Conservation (phyloP, 1,140 invertebrate species). For the Oncopodura yosiiana region DNA sequence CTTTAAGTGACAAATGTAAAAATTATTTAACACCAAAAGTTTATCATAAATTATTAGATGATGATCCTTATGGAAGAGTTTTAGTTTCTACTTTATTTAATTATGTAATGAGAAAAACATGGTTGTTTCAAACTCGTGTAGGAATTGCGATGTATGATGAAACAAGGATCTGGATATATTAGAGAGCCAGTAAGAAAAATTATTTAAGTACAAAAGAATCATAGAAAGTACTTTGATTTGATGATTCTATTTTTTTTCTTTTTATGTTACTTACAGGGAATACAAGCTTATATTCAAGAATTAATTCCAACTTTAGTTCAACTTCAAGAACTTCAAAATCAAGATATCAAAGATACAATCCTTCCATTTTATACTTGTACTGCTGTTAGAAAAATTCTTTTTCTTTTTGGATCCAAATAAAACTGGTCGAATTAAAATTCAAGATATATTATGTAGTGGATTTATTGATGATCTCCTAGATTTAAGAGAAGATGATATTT, state of each 20-base stretch:
- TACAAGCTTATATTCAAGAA: slow-evolving; percentile 91
- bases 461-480: slow-evolving; percentile 86
- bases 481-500: slow-evolving; percentile 72
- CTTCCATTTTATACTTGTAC: slow-evolving; percentile 95
- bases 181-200: slow-evolving; percentile 59
- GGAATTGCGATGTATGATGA: slow-evolving; percentile 87
- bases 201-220: neutral
- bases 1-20: slow-evolving; percentile 61
- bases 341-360: slow-evolving; percentile 83
- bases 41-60: slow-evolving; percentile 74
- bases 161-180: slow-evolving; percentile 80
- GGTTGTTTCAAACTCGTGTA: slow-evolving; percentile 86
- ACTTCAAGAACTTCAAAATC: slow-evolving; percentile 76
- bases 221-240: too few species aligned
- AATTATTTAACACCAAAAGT: slow-evolving; percentile 73
- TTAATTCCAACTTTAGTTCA: slow-evolving; percentile 82
- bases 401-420: slow-evolving; percentile 87
- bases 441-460: slow-evolving; percentile 80
- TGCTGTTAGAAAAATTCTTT: slow-evolving; percentile 85
- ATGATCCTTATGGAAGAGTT: slow-evolving; percentile 69
- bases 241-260: slow-evolving; percentile 3
- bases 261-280: slow-evolving; percentile 56
- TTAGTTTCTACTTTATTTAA: slow-evolving; percentile 79
- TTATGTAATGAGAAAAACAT: slow-evolving; percentile 89
- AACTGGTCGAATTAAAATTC: slow-evolving; percentile 77